A percentile compares a stretch with the other conserved stretches of the same genome.
These are phyloP conservation scores for Mesorhabditis sp. DNA, from an alignment of 2,888 invertebrate species.

Conservation along the genomic window DNA sequence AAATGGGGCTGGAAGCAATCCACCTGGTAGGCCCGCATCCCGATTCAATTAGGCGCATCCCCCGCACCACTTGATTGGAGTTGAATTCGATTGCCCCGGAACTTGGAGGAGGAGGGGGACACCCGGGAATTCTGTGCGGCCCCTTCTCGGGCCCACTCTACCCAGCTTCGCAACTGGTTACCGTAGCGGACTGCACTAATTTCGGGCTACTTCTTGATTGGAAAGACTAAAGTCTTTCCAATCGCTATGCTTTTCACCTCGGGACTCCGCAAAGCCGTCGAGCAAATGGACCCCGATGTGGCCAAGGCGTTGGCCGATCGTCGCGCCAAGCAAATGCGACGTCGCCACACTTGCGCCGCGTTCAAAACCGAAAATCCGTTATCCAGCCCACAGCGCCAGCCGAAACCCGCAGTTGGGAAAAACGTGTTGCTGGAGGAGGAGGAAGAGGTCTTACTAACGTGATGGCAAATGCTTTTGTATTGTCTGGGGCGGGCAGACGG, in stretches of 20 bases:
- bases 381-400: constrained; percentile 72
- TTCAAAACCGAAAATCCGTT: constrained; percentile 19
- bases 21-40: neutral
- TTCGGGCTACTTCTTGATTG: no score
- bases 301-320: constrained; percentile 26
- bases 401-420: constrained; percentile 12
- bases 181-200: no score
- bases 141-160: no score
- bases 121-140: no score
- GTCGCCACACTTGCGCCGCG: constrained; percentile 36
- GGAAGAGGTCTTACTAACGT: constrained; percentile 7
- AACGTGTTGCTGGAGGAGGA: constrained; percentile 15
- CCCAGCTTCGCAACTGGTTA: neutral
- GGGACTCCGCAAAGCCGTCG: constrained; percentile 49
- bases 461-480: neutral
- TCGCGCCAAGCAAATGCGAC: constrained; percentile 35
- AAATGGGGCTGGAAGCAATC: neutral
- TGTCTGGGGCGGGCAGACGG: neutral
- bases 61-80: constrained; percentile 2
- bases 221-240: no score
- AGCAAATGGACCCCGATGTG: constrained; percentile 30
- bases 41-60: neutral
- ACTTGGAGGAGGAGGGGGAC: no score
- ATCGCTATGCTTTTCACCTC: constrained; percentile 53
- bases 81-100: neutral